A percentile compares a stretch with the other conserved stretches of the same genome.
Conservation (phyloP, 2,888 invertebrate species). For the Heliconius hortense region DNA sequence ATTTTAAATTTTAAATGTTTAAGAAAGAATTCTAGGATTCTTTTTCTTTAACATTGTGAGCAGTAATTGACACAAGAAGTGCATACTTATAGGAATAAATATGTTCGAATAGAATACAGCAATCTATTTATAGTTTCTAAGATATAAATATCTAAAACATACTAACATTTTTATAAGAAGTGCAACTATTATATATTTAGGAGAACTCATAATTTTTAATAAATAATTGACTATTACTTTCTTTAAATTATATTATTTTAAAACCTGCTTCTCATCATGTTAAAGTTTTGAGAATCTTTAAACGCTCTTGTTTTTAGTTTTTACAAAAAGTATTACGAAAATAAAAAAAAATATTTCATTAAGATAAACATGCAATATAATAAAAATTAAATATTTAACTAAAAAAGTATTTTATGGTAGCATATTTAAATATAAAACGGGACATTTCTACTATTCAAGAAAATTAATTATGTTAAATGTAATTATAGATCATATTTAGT, state of each 20-base stretch:
- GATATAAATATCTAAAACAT: not conserved
- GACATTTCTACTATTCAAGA: too few species aligned
- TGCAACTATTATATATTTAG: not conserved
- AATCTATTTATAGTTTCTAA: not conserved
- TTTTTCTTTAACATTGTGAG: not conserved
- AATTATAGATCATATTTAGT: too few species aligned
- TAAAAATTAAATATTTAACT: too few species aligned
- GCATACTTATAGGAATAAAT: not conserved
- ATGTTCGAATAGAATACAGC: not conserved
- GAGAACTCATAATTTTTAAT: not conserved
- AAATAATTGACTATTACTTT: slow-evolving; percentile 3
- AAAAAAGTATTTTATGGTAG: too few species aligned
- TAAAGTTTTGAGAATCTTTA: not conserved
- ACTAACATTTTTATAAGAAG: not conserved
- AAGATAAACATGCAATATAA: too few species aligned
- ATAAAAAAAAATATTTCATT: too few species aligned
- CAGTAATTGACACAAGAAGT: not conserved
- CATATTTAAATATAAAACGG: too few species aligned
- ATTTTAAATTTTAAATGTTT: not conserved
- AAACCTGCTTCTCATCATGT: not conserved
- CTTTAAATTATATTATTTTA: not conserved
- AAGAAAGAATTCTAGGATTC: not conserved
- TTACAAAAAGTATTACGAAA: too few species aligned
- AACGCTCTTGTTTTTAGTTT: too few species aligned
- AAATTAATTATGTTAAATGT: too few species aligned